These are phyloP conservation scores for Clusia tigrina DNA, from an alignment of 2,888 invertebrate genomes.

Conservation along the genomic window DNA sequence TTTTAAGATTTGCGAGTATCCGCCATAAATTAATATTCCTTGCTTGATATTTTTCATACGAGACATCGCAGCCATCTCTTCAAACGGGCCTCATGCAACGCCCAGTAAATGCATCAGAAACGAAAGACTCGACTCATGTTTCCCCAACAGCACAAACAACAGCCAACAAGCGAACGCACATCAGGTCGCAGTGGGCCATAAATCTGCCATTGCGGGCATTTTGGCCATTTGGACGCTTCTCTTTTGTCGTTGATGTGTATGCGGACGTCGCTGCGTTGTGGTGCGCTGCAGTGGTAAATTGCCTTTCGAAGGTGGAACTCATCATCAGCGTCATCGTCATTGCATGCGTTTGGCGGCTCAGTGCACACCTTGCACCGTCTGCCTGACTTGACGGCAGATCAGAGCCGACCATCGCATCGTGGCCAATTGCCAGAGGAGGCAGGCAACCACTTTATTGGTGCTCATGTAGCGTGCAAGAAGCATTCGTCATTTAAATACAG, in stretches of 20 bases:
- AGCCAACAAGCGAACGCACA: constrained; percentile 23
- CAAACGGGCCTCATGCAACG: constrained; percentile 25
- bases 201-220: constrained; percentile 39
- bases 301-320: constrained; percentile 14
- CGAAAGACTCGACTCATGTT: neutral
- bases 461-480: constrained; percentile 5
- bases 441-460: no score
- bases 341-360: constrained; percentile 5
- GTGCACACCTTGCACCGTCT: constrained; percentile 5
- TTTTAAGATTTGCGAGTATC: no score
- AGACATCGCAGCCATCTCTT: constrained; percentile 35
- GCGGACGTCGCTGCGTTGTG: neutral
- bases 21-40: constrained; percentile 39
- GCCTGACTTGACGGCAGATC: neutral
- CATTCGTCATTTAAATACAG: no score
- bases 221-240: constrained; percentile 16
- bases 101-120: constrained; percentile 20
- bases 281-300: neutral
- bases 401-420: neutral
- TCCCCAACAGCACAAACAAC: neutral
- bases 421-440: neutral
- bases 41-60: constrained; percentile 28
- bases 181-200: constrained; percentile 37
- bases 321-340: constrained; percentile 8
- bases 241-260: constrained; percentile 2